Evolutionary conservation across 1,140 invertebrate species (phyloP).

Genomic region (Eriocheir sinensis): DNA sequence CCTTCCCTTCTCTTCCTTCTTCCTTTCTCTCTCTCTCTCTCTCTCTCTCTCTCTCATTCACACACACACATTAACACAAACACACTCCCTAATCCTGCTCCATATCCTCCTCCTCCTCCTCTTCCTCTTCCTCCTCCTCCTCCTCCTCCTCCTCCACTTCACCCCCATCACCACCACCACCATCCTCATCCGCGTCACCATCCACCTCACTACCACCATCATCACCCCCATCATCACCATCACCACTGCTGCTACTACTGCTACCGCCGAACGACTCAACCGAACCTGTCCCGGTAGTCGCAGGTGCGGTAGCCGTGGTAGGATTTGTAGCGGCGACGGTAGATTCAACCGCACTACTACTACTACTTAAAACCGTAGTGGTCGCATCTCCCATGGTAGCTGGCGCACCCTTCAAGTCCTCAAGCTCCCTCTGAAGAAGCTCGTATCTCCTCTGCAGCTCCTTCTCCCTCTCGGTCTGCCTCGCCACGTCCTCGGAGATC

Average conservation of each 20-base stretch:
- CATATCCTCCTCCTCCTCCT: neutral
- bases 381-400: neutral
- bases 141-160: neutral
- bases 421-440: constrained; percentile 83
- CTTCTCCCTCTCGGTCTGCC: constrained; percentile 95
- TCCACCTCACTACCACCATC: too few relatives aligned
- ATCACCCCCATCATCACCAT: too few relatives aligned
- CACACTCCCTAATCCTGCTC: neutral
- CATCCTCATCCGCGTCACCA: neutral
- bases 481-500: constrained; percentile 94
- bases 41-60: neutral
- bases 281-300: neutral
- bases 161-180: too few relatives aligned
- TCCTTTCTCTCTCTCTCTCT: neutral
- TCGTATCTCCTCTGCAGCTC: constrained; percentile 91
- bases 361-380: neutral
- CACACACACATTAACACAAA: neutral
- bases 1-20: neutral
- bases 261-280: neutral
- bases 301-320: neutral
- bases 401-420: constrained; percentile 45
- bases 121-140: neutral
- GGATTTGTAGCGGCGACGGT: neutral
- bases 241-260: neutral
- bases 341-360: neutral